phyloP scores from a whole-genome alignment of 2,797 vertebrate genomes.

The Avahi laniger region DNA sequence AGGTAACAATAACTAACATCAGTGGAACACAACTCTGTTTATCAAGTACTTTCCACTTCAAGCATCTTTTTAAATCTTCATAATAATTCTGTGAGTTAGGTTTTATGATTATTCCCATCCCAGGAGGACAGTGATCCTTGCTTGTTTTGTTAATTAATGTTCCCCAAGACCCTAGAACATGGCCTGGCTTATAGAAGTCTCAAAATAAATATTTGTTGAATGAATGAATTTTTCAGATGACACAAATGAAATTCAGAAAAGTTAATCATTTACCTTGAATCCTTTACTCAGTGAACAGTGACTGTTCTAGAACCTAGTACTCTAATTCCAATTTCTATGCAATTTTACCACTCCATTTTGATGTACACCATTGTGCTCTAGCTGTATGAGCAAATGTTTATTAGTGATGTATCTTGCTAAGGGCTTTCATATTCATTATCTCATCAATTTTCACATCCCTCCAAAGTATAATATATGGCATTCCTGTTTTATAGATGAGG shows the following conservation, averaged over 20 bases:
- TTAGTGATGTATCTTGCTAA: not conserved
- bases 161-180: not conserved
- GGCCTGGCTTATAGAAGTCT: not conserved
- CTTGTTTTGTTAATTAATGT: not conserved
- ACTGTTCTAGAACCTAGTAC: not conserved
- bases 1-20: not conserved
- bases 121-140: not conserved
- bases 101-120: not conserved
- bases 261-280: not conserved
- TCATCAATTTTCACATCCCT: not conserved
- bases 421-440: not conserved
- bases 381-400: not conserved
- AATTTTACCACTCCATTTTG: not conserved
- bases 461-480: not conserved
- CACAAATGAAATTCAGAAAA: not conserved
- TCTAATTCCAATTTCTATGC: not conserved
- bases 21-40: not conserved
- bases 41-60: not conserved
- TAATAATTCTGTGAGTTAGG: not conserved
- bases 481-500: not conserved
- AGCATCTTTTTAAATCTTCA: not conserved
- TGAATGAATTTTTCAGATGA: not conserved
- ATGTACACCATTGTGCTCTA: not conserved
- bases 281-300: not conserved
- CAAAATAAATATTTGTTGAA: not conserved